Evolutionary conservation across 2,888 invertebrate genomes (phyloP).

Genomic region (Drosophila colorata): DNA sequence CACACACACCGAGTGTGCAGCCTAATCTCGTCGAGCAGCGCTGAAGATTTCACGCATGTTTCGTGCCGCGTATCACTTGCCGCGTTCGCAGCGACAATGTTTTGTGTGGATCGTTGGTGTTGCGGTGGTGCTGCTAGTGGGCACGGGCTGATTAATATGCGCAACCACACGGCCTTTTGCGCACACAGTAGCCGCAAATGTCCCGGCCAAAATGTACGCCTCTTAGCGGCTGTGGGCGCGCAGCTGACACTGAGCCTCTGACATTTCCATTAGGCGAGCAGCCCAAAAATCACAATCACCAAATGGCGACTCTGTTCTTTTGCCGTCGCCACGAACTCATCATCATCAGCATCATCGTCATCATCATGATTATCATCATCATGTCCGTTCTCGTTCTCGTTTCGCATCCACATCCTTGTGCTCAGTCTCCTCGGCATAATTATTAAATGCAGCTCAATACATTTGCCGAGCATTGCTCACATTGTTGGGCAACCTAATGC

Average conservation of each 20-base stretch:
- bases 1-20: slow-evolving; percentile 7
- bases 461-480: slow-evolving; percentile 83
- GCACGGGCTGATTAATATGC: slow-evolving; percentile 77
- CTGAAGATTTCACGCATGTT: slow-evolving; percentile 79
- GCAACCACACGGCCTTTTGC: slow-evolving; percentile 49
- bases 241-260: slow-evolving; percentile 82
- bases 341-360: slow-evolving; percentile 11
- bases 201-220: slow-evolving; percentile 43
- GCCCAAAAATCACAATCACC: slow-evolving; percentile 45
- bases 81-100: slow-evolving; percentile 5
- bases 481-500: slow-evolving; percentile 79
- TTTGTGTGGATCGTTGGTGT: slow-evolving; percentile 34
- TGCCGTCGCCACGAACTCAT: slow-evolving; percentile 32
- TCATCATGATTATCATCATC: slow-evolving; percentile 1
- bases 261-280: slow-evolving; percentile 80
- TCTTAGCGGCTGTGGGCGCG: slow-evolving; percentile 62
- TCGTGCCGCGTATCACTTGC: slow-evolving; percentile 80
- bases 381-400: background rate
- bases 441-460: slow-evolving; percentile 85
- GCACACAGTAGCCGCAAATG: slow-evolving; percentile 61
- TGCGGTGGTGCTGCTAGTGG: slow-evolving; percentile 16
- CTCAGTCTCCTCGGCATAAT: slow-evolving; percentile 67
- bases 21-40: slow-evolving; percentile 62
- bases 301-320: slow-evolving; percentile 50
- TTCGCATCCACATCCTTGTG: slow-evolving; percentile 1